These are phyloP conservation scores for Galaxea fascicularis DNA, from an alignment of 92 coral and sea anemone species.

Conservation along the genomic window DNA sequence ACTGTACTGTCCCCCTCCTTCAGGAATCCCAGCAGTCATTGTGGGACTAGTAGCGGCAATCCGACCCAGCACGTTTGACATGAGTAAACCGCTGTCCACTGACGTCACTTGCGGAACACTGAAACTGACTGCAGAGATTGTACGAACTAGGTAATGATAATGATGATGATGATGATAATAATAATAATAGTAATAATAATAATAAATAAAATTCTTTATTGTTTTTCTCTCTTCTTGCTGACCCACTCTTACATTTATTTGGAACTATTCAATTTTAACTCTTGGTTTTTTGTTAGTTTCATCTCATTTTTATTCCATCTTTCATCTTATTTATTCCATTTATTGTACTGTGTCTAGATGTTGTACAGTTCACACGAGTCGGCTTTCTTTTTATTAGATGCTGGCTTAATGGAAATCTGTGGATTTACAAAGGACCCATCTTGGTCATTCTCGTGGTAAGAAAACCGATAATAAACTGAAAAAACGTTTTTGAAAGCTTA, in stretches of 20 bases:
- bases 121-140: not conserved
- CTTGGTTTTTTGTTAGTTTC: too few relatives aligned
- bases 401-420: constrained; percentile 32
- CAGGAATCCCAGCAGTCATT: constrained; percentile 6
- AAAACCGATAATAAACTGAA: not conserved
- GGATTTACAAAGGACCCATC: constrained; percentile 46
- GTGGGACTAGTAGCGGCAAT: constrained; percentile 33
- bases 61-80: constrained; percentile 29
- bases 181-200: too few relatives aligned
- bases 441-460: constrained; percentile 37
- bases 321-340: not conserved
- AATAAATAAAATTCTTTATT: too few relatives aligned
- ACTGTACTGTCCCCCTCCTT: not conserved
- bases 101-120: constrained; percentile 28
- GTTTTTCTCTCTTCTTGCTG: too few relatives aligned
- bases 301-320: too few relatives aligned
- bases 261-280: too few relatives aligned
- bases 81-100: not conserved
- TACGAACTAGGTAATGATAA: constrained; percentile 2
- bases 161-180: too few relatives aligned
- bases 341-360: not conserved
- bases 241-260: too few relatives aligned
- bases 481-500: too few relatives aligned
- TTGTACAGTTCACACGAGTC: not conserved
- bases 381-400: not conserved